Percentiles rank a stretch among this genome's conserved stretches.
These are phyloP conservation scores for Temnothorax longispinosus DNA, from an alignment of 1,140 invertebrate genomes.

Conservation along the genomic window DNA sequence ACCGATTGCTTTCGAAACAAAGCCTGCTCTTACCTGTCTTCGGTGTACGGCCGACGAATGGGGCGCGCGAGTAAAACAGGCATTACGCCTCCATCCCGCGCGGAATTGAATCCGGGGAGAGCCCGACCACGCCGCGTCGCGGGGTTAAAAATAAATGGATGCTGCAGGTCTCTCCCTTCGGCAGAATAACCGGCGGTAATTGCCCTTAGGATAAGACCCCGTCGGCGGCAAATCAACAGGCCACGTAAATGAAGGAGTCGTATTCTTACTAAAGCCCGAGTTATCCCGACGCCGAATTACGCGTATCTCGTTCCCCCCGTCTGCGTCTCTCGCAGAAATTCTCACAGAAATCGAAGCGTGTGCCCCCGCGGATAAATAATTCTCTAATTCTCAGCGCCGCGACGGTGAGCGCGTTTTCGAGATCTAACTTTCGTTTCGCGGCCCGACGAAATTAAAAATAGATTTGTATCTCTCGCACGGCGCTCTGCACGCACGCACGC, in stretches of 20 bases:
- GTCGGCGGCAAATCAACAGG: conserved; percentile 33
- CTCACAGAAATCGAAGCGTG: conserved; percentile 5
- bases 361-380: background rate
- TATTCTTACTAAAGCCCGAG: background rate
- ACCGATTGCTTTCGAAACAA: conserved; percentile 58
- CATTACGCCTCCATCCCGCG: conserved; percentile 52
- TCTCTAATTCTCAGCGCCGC: background rate
- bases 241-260: conserved; percentile 54
- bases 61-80: conserved; percentile 40
- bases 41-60: conserved; percentile 44
- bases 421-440: conserved; percentile 12
- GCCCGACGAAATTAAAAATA: conserved; percentile 33
- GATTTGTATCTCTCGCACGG: conserved; percentile 37
- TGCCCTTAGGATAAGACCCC: conserved; percentile 41
- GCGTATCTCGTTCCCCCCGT: background rate
- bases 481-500: conserved; percentile 5
- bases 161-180: conserved; percentile 9
- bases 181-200: conserved; percentile 37
- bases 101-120: conserved; percentile 52
- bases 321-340: background rate
- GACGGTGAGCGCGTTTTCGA: background rate
- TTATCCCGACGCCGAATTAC: background rate
- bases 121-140: conserved; percentile 9
- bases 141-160: conserved; percentile 49
- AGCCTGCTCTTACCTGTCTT: conserved; percentile 58